Base-by-base conservation (phyloP, 2,113 vertebrate genomes). In the Casuarius casuarius region DNA sequence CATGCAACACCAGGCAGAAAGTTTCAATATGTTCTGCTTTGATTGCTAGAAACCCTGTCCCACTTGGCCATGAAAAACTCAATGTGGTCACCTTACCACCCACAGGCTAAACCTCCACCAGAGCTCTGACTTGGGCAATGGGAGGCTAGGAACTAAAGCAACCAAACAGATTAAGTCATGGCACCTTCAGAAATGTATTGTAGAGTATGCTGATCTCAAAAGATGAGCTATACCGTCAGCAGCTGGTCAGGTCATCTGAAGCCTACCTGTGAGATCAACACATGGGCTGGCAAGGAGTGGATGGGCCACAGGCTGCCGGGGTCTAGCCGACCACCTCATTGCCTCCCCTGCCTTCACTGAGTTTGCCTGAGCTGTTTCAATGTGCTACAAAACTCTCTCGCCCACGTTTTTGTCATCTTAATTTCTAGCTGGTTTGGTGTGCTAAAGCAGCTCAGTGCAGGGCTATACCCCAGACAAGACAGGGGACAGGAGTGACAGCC, bases 221-320 rank as follows among this genome's bases (percentile, higher is more conserved):
- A 9, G 29, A 4, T 10, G 3, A 84, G 26, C 6, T 40, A 7
- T 9, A n/a, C 6, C 23, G 9, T 21, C 66, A 22, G 5, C 25
- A 78, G 29, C n/a, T 78, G 29, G 29, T 10, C 7, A 75, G 15
- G 21, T 5, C 25, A 22, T 62, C 81, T 54, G 25, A 67, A 12
- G 7, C 21, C 17, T 73, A 11, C 9, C n/a, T 66, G 7, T 58
- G 12, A 90, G 40, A 88, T 8, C 35, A 70, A 0, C 8, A 26
- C 18, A 1, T 1, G 14, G 21, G 3, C 18, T 82, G 38, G 11
- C 13, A 72, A n/a, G 14, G 18, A 90, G 29, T 54, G 18, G 42
- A 74, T 31, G 31, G 28, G 4, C 4, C 2, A 0, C 54, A 19
- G 14, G 4, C 15, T 82, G 4, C 38, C 44, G 33, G 21, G 2